Percentiles rank a stretch among this genome's conserved stretches.
These are phyloP conservation scores for Teleogryllus oceanicus DNA, from an alignment of 2,888 invertebrate species.

Conservation along the genomic window DNA sequence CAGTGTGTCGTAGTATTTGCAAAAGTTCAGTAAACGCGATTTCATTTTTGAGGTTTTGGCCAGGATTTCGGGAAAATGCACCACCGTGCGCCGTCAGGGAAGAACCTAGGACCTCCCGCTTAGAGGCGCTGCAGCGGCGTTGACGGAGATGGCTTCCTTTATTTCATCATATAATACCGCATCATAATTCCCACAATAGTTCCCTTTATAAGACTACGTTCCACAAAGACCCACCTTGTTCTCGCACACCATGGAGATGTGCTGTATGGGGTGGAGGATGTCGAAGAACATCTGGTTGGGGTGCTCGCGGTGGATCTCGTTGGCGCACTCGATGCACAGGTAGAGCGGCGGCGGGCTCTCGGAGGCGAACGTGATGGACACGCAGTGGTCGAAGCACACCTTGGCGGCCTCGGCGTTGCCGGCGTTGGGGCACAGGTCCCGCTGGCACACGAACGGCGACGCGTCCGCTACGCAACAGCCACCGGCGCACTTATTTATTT, in stretches of 20 bases:
- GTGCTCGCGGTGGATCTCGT: constrained; percentile 84
- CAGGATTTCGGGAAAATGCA: no score
- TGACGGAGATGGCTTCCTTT: no score
- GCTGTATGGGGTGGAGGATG: constrained; percentile 87
- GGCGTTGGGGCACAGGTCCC: constrained; percentile 85
- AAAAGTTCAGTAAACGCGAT: no score
- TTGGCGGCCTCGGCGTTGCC: constrained; percentile 84
- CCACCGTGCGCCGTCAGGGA: no score
- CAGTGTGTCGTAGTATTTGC: no score
- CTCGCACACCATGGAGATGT: constrained; percentile 92
- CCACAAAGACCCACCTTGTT: constrained; percentile 65
- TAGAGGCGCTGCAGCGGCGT: no score
- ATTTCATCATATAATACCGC: no score
- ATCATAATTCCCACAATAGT: no score
- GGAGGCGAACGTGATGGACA: constrained; percentile 79
- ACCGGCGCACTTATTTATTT: constrained; percentile 51
- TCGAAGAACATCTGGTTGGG: constrained; percentile 82
- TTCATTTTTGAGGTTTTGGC: no score
- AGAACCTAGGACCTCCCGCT: no score
- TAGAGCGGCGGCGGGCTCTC: constrained; percentile 92
- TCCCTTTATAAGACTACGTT: no score
- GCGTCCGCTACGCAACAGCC: constrained; percentile 56
- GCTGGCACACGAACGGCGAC: constrained; percentile 80
- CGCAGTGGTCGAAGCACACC: constrained; percentile 90
- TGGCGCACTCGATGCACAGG: constrained; percentile 93